phyloP scores from a whole-genome alignment of 2,797 vertebrate species.

The Gymnothorax javanicus region DNA sequence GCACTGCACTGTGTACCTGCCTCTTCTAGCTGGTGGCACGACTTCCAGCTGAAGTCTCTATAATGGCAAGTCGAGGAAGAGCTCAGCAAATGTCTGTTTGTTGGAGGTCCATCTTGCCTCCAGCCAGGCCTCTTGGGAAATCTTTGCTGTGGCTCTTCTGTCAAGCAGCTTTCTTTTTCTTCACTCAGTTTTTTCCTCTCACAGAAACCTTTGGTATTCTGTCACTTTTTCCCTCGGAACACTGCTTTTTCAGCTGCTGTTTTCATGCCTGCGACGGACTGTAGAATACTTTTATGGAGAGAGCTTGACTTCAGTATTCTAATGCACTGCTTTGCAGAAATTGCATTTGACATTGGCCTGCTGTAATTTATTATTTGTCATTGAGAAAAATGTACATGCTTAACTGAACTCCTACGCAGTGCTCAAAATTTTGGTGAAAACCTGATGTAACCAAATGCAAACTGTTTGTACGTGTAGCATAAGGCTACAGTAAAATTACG shows the following conservation, averaged over 20 bases:
- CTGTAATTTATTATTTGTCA: neutral
- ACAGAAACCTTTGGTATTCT: neutral
- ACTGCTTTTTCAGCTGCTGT: neutral
- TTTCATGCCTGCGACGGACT: neutral
- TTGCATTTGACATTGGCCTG: neutral
- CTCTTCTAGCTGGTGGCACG: neutral
- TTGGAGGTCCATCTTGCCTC: constrained; percentile 8
- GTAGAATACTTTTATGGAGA: neutral
- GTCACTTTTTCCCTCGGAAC: neutral
- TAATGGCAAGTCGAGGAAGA: constrained; percentile 6
- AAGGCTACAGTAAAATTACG: neutral
- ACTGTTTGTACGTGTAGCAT: neutral
- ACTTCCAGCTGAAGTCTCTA: constrained; percentile 13
- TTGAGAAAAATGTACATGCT: neutral
- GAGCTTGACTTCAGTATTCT: neutral
- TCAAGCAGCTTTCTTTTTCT: neutral
- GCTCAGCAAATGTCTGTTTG: neutral
- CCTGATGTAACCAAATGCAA: too few relatives aligned
- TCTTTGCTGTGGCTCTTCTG: neutral
- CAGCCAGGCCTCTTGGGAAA: constrained; percentile 6
- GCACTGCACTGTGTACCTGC: neutral
- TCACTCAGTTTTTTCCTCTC: neutral
- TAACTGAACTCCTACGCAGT: neutral
- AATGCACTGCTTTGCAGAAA: neutral
- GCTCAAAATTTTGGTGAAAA: neutral